phyloP scores from a whole-genome alignment of 2,797 vertebrate genomes.

The Danionella dracula region DNA sequence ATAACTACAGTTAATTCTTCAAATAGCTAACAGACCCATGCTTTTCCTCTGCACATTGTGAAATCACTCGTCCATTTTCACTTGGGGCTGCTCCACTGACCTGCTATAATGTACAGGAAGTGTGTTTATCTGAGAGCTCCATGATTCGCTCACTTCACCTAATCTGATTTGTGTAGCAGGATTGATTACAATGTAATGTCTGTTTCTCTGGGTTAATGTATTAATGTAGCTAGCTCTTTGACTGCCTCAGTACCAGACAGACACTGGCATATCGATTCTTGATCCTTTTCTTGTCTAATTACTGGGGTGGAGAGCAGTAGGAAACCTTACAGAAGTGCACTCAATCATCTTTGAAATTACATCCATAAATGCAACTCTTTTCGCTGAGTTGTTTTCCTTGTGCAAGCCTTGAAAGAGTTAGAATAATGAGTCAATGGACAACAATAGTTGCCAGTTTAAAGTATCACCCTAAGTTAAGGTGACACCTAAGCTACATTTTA shows the following conservation, averaged over 20 bases:
- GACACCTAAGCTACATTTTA: background rate
- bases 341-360: background rate
- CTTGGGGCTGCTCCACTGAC: conserved; percentile 45
- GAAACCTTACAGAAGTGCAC: conserved; percentile 29
- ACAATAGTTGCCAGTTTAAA: no score
- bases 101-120: conserved; percentile 58
- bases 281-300: conserved; percentile 61
- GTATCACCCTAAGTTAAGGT: no score
- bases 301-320: conserved; percentile 42
- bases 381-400: conserved; percentile 12
- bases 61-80: conserved; percentile 44
- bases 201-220: conserved; percentile 58
- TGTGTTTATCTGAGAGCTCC: conserved; percentile 48
- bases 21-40: conserved; percentile 41
- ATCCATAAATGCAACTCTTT: conserved; percentile 23
- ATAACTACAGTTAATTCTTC: conserved; percentile 51
- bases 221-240: conserved; percentile 59
- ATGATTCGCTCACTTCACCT: conserved; percentile 29
- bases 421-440: conserved; percentile 12
- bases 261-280: conserved; percentile 70
- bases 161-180: conserved; percentile 66
- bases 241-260: conserved; percentile 60
- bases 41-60: conserved; percentile 46
- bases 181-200: conserved; percentile 70
- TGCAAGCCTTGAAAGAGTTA: background rate